Evolutionary conservation across 2,113 vertebrate genomes (phyloP).

Genomic region (Megaceryle maxima): DNA sequence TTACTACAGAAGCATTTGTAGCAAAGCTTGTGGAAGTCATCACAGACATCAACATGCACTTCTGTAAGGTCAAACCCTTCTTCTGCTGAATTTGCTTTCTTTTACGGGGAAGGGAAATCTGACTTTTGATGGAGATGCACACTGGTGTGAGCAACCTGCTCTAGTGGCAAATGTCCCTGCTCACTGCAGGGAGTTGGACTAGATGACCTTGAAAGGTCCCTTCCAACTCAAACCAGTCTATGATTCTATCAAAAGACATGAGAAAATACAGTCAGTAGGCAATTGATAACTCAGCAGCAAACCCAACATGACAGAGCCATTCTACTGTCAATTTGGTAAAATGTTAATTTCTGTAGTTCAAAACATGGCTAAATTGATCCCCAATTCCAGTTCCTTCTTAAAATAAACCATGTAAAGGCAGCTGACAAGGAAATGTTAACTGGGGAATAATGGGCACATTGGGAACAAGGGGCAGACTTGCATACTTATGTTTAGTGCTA

Average conservation of each 20-base stretch:
- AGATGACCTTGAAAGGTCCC: neutral
- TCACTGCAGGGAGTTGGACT: neutral
- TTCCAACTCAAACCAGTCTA: neutral
- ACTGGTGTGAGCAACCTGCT: neutral
- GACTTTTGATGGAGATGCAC: neutral
- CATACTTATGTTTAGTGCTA: neutral
- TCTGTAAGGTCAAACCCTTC: neutral
- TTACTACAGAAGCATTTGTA: neutral
- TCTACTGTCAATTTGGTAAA: neutral
- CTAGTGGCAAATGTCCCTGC: neutral
- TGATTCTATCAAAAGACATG: neutral
- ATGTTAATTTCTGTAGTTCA: neutral
- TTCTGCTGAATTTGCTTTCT: neutral
- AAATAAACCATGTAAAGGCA: neutral
- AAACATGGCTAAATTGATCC: neutral
- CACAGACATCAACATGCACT: neutral
- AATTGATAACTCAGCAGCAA: neutral
- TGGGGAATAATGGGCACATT: neutral
- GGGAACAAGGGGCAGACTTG: neutral
- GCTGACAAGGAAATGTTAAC: neutral
- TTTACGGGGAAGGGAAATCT: neutral
- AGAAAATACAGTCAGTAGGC: neutral
- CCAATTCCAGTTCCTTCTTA: neutral
- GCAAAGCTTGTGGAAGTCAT: neutral
- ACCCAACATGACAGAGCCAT: neutral